Evolutionary conservation across 2,888 invertebrate genomes (phyloP).

Genomic region (Acleris cristana): DNA sequence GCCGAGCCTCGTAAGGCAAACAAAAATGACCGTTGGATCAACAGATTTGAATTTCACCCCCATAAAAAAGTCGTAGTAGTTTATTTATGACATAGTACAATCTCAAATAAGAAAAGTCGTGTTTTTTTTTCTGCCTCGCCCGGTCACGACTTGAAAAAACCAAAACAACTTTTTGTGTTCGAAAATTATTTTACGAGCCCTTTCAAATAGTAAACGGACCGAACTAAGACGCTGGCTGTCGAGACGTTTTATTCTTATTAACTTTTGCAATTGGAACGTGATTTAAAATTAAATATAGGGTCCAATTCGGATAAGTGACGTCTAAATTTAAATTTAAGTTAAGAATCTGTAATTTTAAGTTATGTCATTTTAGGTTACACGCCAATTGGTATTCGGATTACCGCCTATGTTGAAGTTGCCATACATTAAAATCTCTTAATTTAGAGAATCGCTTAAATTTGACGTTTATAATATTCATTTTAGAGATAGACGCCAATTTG

Average conservation of each 20-base stretch:
- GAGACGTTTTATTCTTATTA: slow-evolving; percentile 31
- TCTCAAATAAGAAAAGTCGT: slow-evolving; percentile 66
- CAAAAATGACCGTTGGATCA: slow-evolving; percentile 66
- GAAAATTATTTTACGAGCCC: slow-evolving; percentile 79
- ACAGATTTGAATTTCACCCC: slow-evolving; percentile 67
- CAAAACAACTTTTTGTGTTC: slow-evolving; percentile 79
- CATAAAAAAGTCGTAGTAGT: slow-evolving; percentile 67
- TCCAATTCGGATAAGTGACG: too few relatives aligned
- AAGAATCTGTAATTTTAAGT: too few relatives aligned
- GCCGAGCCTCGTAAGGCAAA: slow-evolving; percentile 45
- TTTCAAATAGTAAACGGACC: slow-evolving; percentile 73
- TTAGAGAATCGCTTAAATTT: too few relatives aligned
- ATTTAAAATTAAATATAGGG: slow-evolving; percentile 23
- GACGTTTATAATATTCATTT: too few relatives aligned
- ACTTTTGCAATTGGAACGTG: slow-evolving; percentile 29
- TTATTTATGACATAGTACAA: slow-evolving; percentile 76
- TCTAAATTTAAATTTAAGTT: too few relatives aligned
- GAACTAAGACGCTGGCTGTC: slow-evolving; percentile 44
- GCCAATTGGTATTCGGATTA: too few relatives aligned
- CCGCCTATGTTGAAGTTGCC: too few relatives aligned
- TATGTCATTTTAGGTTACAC: too few relatives aligned
- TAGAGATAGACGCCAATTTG: too few relatives aligned
- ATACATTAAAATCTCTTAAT: too few relatives aligned
- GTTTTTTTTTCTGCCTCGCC: slow-evolving; percentile 56
- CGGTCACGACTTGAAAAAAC: slow-evolving; percentile 69